These are phyloP conservation scores for Rhinichthys osculus DNA, from an alignment of 2,797 vertebrate species.

Conservation along the genomic window DNA sequence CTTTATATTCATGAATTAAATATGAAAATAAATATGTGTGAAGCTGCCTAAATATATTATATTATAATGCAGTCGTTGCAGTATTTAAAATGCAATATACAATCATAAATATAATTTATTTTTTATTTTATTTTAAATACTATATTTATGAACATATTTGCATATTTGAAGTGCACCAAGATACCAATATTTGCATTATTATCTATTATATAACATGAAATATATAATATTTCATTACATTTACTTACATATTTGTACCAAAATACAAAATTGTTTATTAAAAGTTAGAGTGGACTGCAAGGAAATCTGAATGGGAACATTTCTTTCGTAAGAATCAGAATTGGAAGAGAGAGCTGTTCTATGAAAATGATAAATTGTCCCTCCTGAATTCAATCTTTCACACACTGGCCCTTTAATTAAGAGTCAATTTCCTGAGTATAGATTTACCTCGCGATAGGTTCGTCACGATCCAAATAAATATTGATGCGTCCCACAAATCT, in stretches of 20 bases:
- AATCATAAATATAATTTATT: neutral
- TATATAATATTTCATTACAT: neutral
- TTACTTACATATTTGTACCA: neutral
- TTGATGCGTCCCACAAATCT: slow-evolving; percentile 97
- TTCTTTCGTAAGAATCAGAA: slow-evolving; percentile 23
- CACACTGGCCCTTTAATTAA: slow-evolving; percentile 55
- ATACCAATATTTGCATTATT: neutral
- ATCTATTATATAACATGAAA: neutral
- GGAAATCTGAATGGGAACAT: slow-evolving; percentile 24
- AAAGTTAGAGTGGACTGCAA: slow-evolving; percentile 22
- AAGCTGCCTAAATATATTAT: neutral
- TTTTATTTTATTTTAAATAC: neutral
- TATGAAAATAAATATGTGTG: neutral
- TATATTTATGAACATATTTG: neutral
- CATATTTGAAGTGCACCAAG: neutral
- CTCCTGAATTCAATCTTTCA: slow-evolving; percentile 25
- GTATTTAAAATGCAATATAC: neutral
- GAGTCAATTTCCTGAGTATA: slow-evolving; percentile 56
- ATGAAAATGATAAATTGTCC: slow-evolving; percentile 49
- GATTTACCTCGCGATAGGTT: slow-evolving; percentile 89
- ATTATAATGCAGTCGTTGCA: neutral
- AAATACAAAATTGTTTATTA: neutral
- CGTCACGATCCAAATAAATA: slow-evolving; percentile 89
- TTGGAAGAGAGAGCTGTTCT: slow-evolving; percentile 18
- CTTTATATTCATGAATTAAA: neutral